phyloP scores from a whole-genome alignment of 2,888 invertebrate species.

The Orchesella flavescens region DNA sequence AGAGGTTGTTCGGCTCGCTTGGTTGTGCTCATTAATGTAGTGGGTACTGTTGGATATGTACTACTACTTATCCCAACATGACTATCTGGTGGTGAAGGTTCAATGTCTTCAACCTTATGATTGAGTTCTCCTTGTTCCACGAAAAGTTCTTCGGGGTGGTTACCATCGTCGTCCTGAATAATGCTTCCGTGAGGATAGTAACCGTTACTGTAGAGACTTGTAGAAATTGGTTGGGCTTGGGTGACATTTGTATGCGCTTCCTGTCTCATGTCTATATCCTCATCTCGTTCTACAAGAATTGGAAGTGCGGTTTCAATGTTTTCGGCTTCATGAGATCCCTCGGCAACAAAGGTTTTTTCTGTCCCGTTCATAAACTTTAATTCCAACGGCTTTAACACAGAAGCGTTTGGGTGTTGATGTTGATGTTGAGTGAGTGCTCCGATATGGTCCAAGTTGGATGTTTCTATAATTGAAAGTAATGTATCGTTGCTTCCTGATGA shows the following conservation, averaged over 20 bases:
- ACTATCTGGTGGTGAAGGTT: not conserved
- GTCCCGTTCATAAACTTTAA: slow-evolving; percentile 43
- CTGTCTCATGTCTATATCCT: slow-evolving; percentile 46
- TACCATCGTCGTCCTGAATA: slow-evolving; percentile 22
- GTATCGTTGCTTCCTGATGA: not conserved
- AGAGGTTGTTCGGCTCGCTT: slow-evolving; percentile 32
- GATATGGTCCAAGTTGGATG: not conserved
- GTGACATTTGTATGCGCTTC: slow-evolving; percentile 5
- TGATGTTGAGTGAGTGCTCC: not conserved
- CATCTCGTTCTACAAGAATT: slow-evolving; percentile 55
- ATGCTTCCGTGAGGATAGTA: slow-evolving; percentile 65
- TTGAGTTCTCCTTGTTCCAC: slow-evolving; percentile 48
- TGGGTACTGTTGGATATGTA: not conserved
- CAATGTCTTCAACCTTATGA: not conserved
- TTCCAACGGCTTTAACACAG: slow-evolving; percentile 43
- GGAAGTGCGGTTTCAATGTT: slow-evolving; percentile 11
- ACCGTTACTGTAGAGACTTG: slow-evolving; percentile 70
- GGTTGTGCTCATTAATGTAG: not conserved
- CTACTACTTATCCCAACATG: not conserved
- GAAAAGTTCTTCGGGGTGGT: slow-evolving; percentile 27
- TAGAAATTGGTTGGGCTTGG: slow-evolving; percentile 56
- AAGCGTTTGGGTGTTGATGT: not conserved
- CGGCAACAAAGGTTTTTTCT: not conserved
- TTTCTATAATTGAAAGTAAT: not conserved
- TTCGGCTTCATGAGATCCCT: slow-evolving; percentile 8